Evolutionary conservation across 2,113 vertebrate species (phyloP), one percentile per base, ranked within the genome.

Genomic region (Elgaria multicarinata): DNA sequence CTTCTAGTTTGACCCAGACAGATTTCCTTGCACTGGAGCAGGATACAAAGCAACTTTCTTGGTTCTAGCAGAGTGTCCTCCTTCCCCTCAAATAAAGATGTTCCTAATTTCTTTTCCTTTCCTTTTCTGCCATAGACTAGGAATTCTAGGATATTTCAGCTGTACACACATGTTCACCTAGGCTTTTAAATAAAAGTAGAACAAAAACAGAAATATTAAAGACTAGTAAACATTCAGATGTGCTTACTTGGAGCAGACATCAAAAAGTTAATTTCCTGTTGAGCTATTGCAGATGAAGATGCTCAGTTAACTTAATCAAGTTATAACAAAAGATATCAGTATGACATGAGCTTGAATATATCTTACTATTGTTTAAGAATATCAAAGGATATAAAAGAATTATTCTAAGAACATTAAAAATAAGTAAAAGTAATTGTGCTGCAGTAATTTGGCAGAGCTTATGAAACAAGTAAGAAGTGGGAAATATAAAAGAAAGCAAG

Each of bases 321-420:
- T 64, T 55, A 46, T 79, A 78, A 79, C 26, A 82, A 77, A 55
- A 39, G 69, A 50, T 79, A 86, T 76, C 69, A 67, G 44, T 50
- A 75, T 76, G 6, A 82, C 62, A 87, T 22, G 33, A 58, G 36
- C 42, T 53, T 81, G 31, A 82, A 87, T 86, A 87, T 82, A 83
- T 26, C 85, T 83, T 82, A 74, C 2, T 46, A 50, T 62, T 86
- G 66, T 91, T 92, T 92, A 85, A 88, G 91, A 95, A 94, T 90
- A 90, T 26, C 67, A 84, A 82, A 87, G 36, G 91, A 78, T 79
- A 72, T 66, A 53, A 84, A 44, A 10, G 79, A 90, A 66, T 72
- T 93, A 85, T 84, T 89, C 74, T 13, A 46, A 53, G 81, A 84
- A 76, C 31, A 80, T 88, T 92, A 66, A 90, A 93, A 93, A 81